Base-by-base conservation (phyloP, 2,888 invertebrate species). In the Plagodis pulveraria region DNA sequence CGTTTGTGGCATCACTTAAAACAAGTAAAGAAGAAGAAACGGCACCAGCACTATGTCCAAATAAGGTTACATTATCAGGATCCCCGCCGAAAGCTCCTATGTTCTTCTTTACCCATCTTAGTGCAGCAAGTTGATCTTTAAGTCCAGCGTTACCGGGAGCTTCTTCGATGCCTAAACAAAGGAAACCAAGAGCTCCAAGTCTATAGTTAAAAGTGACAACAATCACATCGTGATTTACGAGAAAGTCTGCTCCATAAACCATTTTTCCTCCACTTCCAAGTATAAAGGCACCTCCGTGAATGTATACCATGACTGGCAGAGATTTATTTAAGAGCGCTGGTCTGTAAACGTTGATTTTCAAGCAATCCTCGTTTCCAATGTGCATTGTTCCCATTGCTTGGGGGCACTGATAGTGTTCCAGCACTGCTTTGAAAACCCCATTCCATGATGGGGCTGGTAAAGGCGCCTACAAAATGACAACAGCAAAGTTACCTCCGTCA, bases 231-330 rank as follows among this genome's bases (percentile, higher is more conserved):
- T 83, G 81, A 50, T 75, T 76, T 2, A 88, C 73, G 36, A 89
- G 62, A 55, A 84, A 87, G 12, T 86, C 82, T 36, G 89, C 84
- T 4, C 77, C 84, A 33, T 81, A 74, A 0, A 87, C 0, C 5
- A 83, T 51, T 69, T 86, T 86, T 9, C 87, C 85, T 5, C 87
- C 89, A 61, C 76, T 84, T n/a, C 89, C 88, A 0, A 84, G 0
- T 0, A 83, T 47, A 55, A 87, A 89, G 11, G 83, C 88, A 42
- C 89, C 89, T 36, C 89, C 89, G 40, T 89, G 88, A n/a, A 89
- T 82, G 58, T 75, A 89, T 0, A 83, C 83, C 87, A 89, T 88
- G 2, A 89, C 88, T 22, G 89, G 80, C 2, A 86, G 60, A 8
- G 80, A 81, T 62, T 50, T 66, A 6, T 50, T 65, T 63, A 2